Conservation (phyloP, 2,888 invertebrate species). For the Microdon myrmicae region DNA sequence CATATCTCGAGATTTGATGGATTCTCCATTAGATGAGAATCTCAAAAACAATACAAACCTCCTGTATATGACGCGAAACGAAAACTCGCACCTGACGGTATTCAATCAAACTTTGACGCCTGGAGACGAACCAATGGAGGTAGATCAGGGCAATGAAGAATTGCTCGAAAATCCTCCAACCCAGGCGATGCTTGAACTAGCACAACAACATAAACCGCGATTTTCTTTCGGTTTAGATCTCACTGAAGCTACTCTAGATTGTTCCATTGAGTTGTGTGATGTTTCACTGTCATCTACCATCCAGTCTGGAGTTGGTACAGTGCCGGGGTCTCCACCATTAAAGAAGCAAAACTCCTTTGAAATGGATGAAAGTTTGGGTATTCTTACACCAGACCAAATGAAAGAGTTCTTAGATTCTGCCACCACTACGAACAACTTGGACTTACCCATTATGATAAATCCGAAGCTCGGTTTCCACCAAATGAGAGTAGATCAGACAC, state of each 20-base stretch:
- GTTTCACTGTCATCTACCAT: slow-evolving; percentile 62
- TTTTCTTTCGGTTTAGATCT: slow-evolving; percentile 66
- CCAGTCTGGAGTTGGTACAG: slow-evolving; percentile 47
- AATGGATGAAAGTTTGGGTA: slow-evolving; percentile 84
- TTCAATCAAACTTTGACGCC: slow-evolving; percentile 58
- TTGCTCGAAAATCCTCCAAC: slow-evolving; percentile 39
- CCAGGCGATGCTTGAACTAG: slow-evolving; percentile 56
- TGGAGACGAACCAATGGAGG: slow-evolving; percentile 58
- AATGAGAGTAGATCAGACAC: slow-evolving; percentile 78
- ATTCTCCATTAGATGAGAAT: slow-evolving; percentile 51
- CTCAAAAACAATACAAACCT: slow-evolving; percentile 57
- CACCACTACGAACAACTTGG: slow-evolving; percentile 72
- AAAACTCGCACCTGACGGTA: slow-evolving; percentile 55
- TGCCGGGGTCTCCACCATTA: slow-evolving; percentile 54
- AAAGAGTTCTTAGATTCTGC: slow-evolving; percentile 76
- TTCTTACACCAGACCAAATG: slow-evolving; percentile 90
- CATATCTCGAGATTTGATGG: slow-evolving; percentile 59
- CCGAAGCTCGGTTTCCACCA: slow-evolving; percentile 64
- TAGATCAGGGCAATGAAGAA: slow-evolving; percentile 52
- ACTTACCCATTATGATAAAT: slow-evolving; percentile 68
- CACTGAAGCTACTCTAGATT: slow-evolving; percentile 64
- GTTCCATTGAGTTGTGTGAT: slow-evolving; percentile 66
- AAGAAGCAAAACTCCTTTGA: slow-evolving; percentile 83
- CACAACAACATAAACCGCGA: slow-evolving; percentile 56
- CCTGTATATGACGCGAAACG: slow-evolving; percentile 60